Evolutionary conservation across 2,113 vertebrate genomes (phyloP), one percentile per base, ranked within the genome.

Genomic region (Lepus timidus): DNA sequence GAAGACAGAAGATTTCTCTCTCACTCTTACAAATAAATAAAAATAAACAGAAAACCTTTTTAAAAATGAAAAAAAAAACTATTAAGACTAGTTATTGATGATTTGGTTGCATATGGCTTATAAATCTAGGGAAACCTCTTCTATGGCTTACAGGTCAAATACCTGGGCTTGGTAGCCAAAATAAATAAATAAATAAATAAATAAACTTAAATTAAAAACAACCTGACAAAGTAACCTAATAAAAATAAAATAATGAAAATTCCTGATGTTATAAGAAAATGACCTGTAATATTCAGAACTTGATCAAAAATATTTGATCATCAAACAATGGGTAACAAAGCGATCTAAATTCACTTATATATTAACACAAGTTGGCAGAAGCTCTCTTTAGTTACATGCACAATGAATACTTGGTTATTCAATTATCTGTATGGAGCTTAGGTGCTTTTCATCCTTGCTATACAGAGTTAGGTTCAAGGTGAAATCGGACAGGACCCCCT

Each of bases 241-340:
- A 88, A 33, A 91, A 94, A 87, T 81, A 68, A 81, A 83, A 70
- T 33, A 84, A 80, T 71, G 9, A 97, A 90, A 83, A 65, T 70
- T 86, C 22, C 23, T 44, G 25, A 64, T 79, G 19, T 84, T 62
- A 74, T 93, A 49, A 64, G 22, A 88, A 94, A 78, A 89, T 61
- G 25, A 49, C 9, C 76, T 87, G 12, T 0, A 29, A 27, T 76
- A 75, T 65, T 88, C 23, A 94, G n/a, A 89, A 88, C 10, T 81
- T 27, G 17, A 44, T 88, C 22, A 91, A 76, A 92, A 78, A 78
- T 36, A 51, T 16, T 88, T 62, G 39, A 68, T 81, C 4, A 55
- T 58, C 14, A 78, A 88, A 93, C 29, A 85, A 62, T 67, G 13
- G 13, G 9, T 49, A 92, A n/a, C 22, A 85, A 17, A 70, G 71